These are phyloP conservation scores for Hiodon tergisus DNA, from an alignment of 2,113 vertebrate species.

Conservation along the genomic window DNA sequence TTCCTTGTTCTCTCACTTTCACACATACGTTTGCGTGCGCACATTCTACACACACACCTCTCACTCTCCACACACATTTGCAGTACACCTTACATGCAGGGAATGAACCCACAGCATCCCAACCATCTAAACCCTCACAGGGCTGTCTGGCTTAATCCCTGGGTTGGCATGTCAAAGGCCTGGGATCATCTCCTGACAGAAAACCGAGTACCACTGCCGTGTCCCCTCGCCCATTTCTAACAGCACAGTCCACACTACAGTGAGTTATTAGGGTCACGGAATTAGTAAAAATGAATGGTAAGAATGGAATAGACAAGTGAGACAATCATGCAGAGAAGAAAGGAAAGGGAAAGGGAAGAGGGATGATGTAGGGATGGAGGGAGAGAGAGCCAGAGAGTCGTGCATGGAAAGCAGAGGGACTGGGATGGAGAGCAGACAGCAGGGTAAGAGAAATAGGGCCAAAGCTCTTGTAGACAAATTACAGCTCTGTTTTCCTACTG, in stretches of 20 bases:
- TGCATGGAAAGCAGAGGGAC: background rate
- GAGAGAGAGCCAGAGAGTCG: background rate
- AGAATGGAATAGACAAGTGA: background rate
- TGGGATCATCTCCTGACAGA: background rate
- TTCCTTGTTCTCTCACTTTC: too few species aligned
- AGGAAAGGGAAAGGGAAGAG: background rate
- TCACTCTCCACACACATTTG: background rate
- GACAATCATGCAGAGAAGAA: background rate
- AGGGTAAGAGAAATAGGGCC: background rate
- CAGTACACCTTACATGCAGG: background rate
- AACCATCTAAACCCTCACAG: background rate
- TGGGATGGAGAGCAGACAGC: background rate
- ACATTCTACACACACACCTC: conserved; percentile 2
- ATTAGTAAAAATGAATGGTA: background rate
- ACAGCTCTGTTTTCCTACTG: background rate
- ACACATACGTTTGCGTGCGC: background rate
- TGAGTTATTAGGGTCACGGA: background rate
- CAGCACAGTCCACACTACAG: background rate
- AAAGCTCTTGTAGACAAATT: background rate
- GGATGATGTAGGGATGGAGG: background rate
- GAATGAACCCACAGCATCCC: background rate
- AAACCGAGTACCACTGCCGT: background rate
- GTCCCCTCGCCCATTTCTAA: background rate
- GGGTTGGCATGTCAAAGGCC: background rate
- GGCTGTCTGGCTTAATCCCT: background rate